Evolutionary conservation across 2,888 invertebrate genomes (phyloP).

Genomic region (Diplazon laetatorius): DNA sequence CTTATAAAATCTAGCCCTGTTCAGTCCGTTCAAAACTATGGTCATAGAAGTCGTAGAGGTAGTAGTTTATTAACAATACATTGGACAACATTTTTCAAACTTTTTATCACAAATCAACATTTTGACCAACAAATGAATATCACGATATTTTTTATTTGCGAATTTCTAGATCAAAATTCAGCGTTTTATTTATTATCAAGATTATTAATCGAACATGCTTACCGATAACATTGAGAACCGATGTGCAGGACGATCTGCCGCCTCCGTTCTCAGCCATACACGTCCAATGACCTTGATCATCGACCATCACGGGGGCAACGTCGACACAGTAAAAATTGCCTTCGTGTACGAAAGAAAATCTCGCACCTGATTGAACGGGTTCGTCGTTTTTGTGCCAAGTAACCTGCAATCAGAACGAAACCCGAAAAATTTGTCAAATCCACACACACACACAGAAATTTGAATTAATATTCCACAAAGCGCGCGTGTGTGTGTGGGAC

Average conservation of each 20-base stretch:
- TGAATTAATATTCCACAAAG: slow-evolving; percentile 10
- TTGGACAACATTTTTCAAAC: no score
- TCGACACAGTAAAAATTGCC: slow-evolving; percentile 94
- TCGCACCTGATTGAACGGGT: slow-evolving; percentile 88
- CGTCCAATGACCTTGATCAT: slow-evolving; percentile 94
- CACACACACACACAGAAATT: not conserved
- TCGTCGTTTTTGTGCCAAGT: slow-evolving; percentile 94
- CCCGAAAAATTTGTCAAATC: not conserved
- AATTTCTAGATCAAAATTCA: no score
- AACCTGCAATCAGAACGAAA: slow-evolving; percentile 84
- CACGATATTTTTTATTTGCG: no score
- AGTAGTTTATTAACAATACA: no score
- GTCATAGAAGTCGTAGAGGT: no score
- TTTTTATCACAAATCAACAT: no score
- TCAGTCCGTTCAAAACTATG: no score
- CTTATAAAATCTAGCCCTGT: no score
- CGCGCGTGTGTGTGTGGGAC: not conserved
- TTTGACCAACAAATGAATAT: no score
- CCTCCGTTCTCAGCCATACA: slow-evolving; percentile 91
- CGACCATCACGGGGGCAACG: slow-evolving; percentile 90
- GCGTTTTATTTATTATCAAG: not conserved
- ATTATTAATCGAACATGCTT: slow-evolving; percentile 66
- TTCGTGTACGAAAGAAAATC: slow-evolving; percentile 90
- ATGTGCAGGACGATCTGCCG: slow-evolving; percentile 90
- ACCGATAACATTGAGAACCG: slow-evolving; percentile 91